phyloP scores from a whole-genome alignment of 2,888 invertebrate species.

The Gastracanthus pulcherrimus region DNA sequence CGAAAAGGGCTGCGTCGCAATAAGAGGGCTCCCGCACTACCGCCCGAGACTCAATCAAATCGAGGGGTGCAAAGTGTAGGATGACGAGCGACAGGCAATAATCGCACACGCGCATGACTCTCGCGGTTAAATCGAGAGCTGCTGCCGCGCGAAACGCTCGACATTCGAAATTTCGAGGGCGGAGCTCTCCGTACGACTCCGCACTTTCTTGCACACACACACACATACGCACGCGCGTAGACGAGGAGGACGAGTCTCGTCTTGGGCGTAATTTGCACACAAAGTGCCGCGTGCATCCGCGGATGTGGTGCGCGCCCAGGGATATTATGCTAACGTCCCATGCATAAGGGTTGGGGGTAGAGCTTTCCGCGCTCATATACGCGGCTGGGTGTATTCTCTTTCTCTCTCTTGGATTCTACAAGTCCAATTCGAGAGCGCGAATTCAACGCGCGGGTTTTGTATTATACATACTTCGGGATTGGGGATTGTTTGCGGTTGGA shows the following conservation, averaged over 20 bases:
- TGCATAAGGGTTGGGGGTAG: constrained; percentile 64
- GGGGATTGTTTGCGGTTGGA: too few species aligned
- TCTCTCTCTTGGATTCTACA: too few species aligned
- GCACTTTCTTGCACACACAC: constrained; percentile 62
- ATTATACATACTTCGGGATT: neutral
- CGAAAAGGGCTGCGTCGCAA: neutral
- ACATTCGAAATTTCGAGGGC: constrained; percentile 50
- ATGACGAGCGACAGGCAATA: constrained; percentile 3
- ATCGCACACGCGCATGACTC: constrained; percentile 12
- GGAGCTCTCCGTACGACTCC: constrained; percentile 29
- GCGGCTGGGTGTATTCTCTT: neutral
- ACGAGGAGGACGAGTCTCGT: constrained; percentile 65
- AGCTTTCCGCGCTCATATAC: constrained; percentile 19
- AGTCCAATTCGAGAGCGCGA: constrained; percentile 26
- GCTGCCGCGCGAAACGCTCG: neutral
- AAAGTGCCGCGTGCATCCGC: constrained; percentile 70
- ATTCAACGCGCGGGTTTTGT: neutral
- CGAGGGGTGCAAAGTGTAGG: constrained; percentile 27
- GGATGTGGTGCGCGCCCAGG: constrained; percentile 60
- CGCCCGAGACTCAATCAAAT: constrained; percentile 34
- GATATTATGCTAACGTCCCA: constrained; percentile 73
- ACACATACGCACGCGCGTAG: constrained; percentile 58
- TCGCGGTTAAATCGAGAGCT: constrained; percentile 22
- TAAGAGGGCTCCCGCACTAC: neutral
- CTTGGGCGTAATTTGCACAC: constrained; percentile 75